Evolutionary conservation across 2,888 invertebrate genomes (phyloP).

Genomic region (Dascillus cervinus): DNA sequence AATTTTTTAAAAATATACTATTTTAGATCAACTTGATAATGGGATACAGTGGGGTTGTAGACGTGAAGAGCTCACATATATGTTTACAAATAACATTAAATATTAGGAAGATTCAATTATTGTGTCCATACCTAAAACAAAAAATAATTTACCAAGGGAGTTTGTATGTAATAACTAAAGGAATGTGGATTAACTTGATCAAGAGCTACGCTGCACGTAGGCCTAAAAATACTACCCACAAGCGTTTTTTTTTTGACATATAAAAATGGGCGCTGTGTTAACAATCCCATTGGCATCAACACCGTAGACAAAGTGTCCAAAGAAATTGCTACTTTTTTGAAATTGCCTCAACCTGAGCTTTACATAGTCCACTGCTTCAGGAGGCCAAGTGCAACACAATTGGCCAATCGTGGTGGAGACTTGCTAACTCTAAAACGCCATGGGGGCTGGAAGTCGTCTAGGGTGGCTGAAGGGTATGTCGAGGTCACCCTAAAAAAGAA

Average conservation of each 20-base stretch:
- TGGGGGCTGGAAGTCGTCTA: no score
- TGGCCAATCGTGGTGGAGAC: no score
- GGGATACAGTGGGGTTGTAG: conserved; percentile 17
- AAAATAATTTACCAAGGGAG: conserved; percentile 13
- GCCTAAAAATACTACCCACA: conserved; percentile 8
- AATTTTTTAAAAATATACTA: no score
- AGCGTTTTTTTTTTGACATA: conserved; percentile 15
- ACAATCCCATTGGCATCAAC: no score
- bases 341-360: no score
- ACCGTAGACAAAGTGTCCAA: no score
- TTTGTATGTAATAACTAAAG: conserved; percentile 15
- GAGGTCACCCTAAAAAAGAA: no score
- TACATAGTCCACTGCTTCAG: no score
- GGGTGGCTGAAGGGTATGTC: no score
- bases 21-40: conserved; percentile 12
- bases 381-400: no score
- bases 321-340: no score
- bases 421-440: no score
- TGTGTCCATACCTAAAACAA: conserved; percentile 20
- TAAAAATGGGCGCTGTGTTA: conserved; percentile 10
- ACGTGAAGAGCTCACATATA: conserved; percentile 17
- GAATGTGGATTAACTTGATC: conserved; percentile 13
- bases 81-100: conserved; percentile 15
- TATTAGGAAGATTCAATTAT: conserved; percentile 13
- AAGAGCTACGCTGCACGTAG: conserved; percentile 15